These are phyloP conservation scores for Amphiprion ocellaris DNA, from an alignment of 2,113 vertebrate species.

Conservation along the genomic window DNA sequence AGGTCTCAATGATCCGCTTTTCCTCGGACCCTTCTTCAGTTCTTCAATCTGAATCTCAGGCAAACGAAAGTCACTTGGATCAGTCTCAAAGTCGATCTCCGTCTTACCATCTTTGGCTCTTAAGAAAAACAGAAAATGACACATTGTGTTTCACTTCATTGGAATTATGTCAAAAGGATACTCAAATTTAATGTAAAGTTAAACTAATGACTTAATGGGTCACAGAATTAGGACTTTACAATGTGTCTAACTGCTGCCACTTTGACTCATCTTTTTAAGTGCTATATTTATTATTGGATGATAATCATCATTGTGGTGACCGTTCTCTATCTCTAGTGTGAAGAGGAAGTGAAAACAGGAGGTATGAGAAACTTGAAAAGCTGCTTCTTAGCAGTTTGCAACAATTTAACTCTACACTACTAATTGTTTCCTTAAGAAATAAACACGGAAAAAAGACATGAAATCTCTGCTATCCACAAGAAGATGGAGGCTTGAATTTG, in stretches of 20 bases:
- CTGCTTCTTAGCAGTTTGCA: not conserved
- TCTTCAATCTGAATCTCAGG: constrained; percentile 82
- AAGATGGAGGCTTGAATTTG: not conserved
- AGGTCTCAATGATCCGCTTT: constrained; percentile 61
- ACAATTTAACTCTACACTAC: not conserved
- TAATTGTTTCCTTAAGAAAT: not conserved
- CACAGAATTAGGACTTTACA: not conserved
- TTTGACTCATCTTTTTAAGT: not conserved
- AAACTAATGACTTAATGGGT: not conserved
- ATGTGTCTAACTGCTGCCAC: not conserved
- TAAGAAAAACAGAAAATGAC: not conserved
- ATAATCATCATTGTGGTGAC: not conserved
- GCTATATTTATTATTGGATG: not conserved
- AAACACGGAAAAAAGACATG: not conserved
- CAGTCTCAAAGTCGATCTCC: constrained; percentile 88
- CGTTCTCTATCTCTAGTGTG: not conserved
- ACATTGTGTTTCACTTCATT: not conserved
- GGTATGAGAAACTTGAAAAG: not conserved
- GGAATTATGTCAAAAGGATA: not conserved
- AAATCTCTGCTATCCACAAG: not conserved
- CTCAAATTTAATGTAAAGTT: not conserved
- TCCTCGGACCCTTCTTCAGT: constrained; percentile 69
- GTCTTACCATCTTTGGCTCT: constrained; percentile 88
- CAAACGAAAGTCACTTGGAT: constrained; percentile 83
- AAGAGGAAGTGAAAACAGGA: constrained; percentile 28